These are phyloP conservation scores for Megalopta genalis DNA, from an alignment of 1,140 invertebrate genomes.

Conservation along the genomic window DNA sequence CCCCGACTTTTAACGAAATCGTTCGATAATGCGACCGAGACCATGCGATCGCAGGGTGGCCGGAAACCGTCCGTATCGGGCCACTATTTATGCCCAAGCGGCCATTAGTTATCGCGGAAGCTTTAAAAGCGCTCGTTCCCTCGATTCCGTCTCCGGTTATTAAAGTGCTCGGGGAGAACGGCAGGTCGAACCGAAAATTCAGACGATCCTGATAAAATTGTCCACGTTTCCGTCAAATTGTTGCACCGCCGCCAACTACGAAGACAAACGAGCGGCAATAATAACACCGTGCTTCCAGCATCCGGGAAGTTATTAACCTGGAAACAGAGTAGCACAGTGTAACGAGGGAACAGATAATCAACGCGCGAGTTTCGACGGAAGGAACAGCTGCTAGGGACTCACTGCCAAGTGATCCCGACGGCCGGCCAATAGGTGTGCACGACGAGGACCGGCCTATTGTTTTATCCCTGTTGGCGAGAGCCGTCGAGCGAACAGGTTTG, in stretches of 20 bases:
- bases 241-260: no score
- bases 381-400: slow-evolving; percentile 32
- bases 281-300: neutral
- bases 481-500: no score
- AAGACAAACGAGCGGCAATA: neutral
- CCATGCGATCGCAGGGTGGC: neutral
- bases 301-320: slow-evolving; percentile 17
- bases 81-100: slow-evolving; percentile 38
- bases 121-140: slow-evolving; percentile 49
- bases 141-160: slow-evolving; percentile 12
- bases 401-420: slow-evolving; percentile 37
- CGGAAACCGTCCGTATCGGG: slow-evolving; percentile 6
- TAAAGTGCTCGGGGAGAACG: slow-evolving; percentile 13
- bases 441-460: slow-evolving; percentile 38
- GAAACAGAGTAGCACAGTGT: slow-evolving; percentile 2
- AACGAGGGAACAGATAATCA: neutral
- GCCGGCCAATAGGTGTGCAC: neutral
- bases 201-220: neutral
- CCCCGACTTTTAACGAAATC: slow-evolving; percentile 20
- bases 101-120: slow-evolving; percentile 70
- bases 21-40: slow-evolving; percentile 12
- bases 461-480: slow-evolving; percentile 20
- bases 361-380: slow-evolving; percentile 33
- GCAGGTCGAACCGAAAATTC: no score
- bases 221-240: no score